phyloP scores from a whole-genome alignment of 2,888 invertebrate species.

The Dyspetes luteomarginatus region DNA sequence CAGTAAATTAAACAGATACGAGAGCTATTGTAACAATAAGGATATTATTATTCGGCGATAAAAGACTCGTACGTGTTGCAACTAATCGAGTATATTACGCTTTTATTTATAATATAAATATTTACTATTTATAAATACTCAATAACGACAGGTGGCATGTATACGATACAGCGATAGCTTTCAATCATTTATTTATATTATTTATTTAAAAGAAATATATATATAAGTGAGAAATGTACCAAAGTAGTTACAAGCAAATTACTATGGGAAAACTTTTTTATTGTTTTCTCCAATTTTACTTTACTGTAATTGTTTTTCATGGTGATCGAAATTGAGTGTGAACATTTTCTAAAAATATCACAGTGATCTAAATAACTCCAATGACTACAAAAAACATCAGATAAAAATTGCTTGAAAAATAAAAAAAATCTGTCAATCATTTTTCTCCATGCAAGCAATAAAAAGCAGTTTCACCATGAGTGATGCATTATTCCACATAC shows the following conservation, averaged over 20 bases:
- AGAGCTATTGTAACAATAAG: conserved; percentile 44
- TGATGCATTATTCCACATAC: neutral
- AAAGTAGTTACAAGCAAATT: too few relatives aligned
- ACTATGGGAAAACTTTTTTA: too few relatives aligned
- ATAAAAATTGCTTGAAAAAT: neutral
- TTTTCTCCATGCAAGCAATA: neutral
- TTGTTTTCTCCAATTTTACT: too few relatives aligned
- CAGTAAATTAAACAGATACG: conserved; percentile 32
- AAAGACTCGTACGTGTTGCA: conserved; percentile 23
- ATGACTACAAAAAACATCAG: neutral
- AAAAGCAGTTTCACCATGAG: neutral
- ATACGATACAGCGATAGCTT: too few relatives aligned
- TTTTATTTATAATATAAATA: neutral
- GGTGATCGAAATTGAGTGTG: too few relatives aligned
- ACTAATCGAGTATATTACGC: neutral
- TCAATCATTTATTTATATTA: too few relatives aligned
- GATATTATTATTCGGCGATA: conserved; percentile 26
- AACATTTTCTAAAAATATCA: too few relatives aligned
- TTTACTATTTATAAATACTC: neutral
- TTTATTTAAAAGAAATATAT: too few relatives aligned
- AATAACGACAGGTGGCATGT: neutral
- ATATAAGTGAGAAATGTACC: neutral
- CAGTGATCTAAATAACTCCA: too few relatives aligned
- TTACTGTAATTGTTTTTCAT: too few relatives aligned
- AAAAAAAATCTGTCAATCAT: neutral